A percentile compares a stretch with the other conserved stretches of the same genome.
Conservation (phyloP, 2,888 invertebrate species). For the Masnerella sp. region DNA sequence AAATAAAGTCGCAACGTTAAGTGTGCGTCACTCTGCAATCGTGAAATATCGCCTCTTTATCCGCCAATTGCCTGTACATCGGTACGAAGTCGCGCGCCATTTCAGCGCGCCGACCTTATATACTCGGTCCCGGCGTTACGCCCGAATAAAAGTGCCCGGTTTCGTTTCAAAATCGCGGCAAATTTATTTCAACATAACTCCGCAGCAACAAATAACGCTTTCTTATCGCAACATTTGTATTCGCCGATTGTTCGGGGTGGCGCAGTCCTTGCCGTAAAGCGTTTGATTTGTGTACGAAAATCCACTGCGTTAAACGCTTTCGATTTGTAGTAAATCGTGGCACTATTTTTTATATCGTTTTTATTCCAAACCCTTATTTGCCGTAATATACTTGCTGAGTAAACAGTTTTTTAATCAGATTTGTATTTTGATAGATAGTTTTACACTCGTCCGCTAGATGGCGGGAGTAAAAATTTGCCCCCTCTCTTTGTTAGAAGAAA, state of each 20-base stretch:
- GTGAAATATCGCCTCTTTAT: conserved; percentile 55
- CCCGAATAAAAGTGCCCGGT: conserved; percentile 38
- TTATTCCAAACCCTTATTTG: too few relatives aligned
- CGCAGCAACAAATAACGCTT: conserved; percentile 35
- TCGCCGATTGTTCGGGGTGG: conserved; percentile 26
- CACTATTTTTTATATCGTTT: too few relatives aligned
- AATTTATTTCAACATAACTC: conserved; percentile 41
- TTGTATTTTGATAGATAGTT: too few relatives aligned
- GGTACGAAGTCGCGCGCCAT: conserved; percentile 27
- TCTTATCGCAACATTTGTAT: conserved; percentile 43
- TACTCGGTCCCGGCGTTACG: conserved; percentile 1
- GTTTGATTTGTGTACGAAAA: too few relatives aligned
- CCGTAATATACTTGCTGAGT: too few relatives aligned
- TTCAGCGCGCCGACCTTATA: conserved; percentile 31
- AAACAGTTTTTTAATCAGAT: too few relatives aligned
- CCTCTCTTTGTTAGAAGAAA: too few relatives aligned
- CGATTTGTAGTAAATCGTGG: too few relatives aligned
- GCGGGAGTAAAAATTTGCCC: too few relatives aligned
- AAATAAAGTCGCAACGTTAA: conserved; percentile 50
- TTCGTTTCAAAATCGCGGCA: conserved; percentile 38
- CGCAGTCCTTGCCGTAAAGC: conserved; percentile 17
- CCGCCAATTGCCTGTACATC: conserved; percentile 53
- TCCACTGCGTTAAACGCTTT: too few relatives aligned
- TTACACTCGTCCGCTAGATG: too few relatives aligned
- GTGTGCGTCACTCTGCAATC: conserved; percentile 49